A percentile compares a stretch with the other conserved stretches of the same genome.
Evolutionary conservation across 2,113 vertebrate species (phyloP).

Genomic region (Ellobius talpinus): DNA sequence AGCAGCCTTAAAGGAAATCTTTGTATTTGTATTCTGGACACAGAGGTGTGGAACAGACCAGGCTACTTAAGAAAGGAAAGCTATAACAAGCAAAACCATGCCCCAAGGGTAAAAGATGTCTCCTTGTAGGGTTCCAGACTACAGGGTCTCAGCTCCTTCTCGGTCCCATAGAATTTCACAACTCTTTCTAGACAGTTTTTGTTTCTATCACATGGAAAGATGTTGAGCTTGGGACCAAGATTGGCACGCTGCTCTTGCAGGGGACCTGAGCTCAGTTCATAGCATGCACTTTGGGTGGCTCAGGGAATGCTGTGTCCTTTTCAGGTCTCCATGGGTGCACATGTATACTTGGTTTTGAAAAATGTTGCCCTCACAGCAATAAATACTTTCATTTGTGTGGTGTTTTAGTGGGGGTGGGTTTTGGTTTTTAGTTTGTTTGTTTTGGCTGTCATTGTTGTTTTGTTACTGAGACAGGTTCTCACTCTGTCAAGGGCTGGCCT

Average conservation of each 20-base stretch:
- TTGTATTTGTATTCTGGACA: conserved; percentile 15
- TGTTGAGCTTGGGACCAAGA: not conserved
- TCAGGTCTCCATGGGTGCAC: not conserved
- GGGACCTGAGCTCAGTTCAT: not conserved
- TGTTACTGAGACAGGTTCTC: not conserved
- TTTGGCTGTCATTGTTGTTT: not conserved
- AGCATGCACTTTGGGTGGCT: not conserved
- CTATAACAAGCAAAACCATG: not conserved
- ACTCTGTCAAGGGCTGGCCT: not conserved
- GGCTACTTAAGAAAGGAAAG: not conserved
- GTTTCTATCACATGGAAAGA: not conserved
- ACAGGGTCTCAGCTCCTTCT: not conserved
- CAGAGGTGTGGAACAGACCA: not conserved
- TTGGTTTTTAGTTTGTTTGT: not conserved
- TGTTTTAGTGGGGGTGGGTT: not conserved
- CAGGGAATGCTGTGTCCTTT: not conserved
- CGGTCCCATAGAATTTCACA: not conserved
- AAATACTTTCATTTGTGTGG: not conserved
- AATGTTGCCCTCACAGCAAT: not conserved
- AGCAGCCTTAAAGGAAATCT: conserved; percentile 58
- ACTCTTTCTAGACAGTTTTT: conserved; percentile 40
- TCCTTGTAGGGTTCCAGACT: not conserved
- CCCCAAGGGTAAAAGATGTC: conserved; percentile 2
- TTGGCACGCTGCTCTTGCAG: not conserved
- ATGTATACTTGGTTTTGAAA: not conserved